Evolutionary conservation across 2,797 vertebrate genomes (phyloP), one percentile per base, ranked within the genome.

Genomic region (Sebastes oblongus): DNA sequence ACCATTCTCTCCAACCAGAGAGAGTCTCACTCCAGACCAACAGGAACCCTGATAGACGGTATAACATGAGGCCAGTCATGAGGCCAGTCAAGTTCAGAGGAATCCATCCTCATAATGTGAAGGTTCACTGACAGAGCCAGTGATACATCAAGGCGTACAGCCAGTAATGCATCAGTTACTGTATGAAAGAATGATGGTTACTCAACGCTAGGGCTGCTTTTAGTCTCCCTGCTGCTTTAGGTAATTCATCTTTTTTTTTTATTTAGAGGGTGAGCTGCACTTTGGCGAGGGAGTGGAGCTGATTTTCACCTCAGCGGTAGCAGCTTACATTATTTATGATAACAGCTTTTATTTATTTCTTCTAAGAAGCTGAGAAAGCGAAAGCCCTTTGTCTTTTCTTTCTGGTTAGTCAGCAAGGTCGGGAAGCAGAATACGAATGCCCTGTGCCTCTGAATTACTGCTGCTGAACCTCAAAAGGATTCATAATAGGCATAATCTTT

Each of bases 391-490:
- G 81, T 85, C 60, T 86, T 76, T 86, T 62, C 73, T 90, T 89
- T 88, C 74, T 66, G 76, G 60, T 82, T 78, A 83, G 85, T 89
- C 89, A 88, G 86, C 85, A 89, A 83, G 82, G 89, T 81, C 70
- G 12, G 58, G 56, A 69, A 80, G 60, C 30, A 24, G 82, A 90
- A 87, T 86, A 81, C 66, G 81, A 83, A 88, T 81, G 46, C 62
- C 67, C 70, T 2, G 25, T 24, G 27, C 6, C 32, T 75, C 73
- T 75, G 58, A 84, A 78, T 86, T 72, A 88, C 68, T 71, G 25
- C 55, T 72, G 69, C 36, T 70, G 54, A 82, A 52, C 46, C 46
- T 52, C 46, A 52, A 52, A 52, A 52, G 46, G 46, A 52, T 16
- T 68, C 59, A 61, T 61, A 13, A 61, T 9, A 29, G 27, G n/a